These are phyloP conservation scores for Leucosticte australis DNA, from an alignment of 2,113 vertebrate genomes.

Conservation along the genomic window DNA sequence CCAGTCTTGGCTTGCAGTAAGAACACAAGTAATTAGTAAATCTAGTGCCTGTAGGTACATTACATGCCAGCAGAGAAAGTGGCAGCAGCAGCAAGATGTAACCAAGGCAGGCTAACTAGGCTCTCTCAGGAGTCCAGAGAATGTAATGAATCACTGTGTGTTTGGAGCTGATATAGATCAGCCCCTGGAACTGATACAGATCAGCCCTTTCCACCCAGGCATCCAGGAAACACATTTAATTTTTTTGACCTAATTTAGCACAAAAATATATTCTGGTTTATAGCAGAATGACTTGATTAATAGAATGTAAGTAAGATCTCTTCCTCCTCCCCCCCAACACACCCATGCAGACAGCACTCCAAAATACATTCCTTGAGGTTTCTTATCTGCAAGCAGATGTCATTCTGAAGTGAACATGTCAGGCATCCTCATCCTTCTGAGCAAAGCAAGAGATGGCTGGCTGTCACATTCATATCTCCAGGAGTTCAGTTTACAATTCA, in stretches of 20 bases:
- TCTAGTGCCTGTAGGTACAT: neutral
- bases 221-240: neutral
- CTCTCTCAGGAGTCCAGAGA: neutral
- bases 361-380: neutral
- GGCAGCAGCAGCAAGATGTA: constrained; percentile 5
- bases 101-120: neutral
- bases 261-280: neutral
- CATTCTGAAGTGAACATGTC: neutral
- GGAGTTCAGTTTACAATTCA: neutral
- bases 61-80: constrained; percentile 4
- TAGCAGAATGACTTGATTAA: constrained; percentile 5
- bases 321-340: neutral
- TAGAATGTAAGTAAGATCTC: neutral
- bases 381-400: neutral
- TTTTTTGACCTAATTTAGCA: neutral
- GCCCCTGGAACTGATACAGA: neutral
- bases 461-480: neutral
- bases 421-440: neutral
- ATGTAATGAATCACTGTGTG: neutral
- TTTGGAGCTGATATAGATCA: neutral
- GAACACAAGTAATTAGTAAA: constrained; percentile 31
- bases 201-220: neutral
- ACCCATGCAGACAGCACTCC: neutral
- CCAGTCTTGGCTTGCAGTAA: neutral
- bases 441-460: neutral